Base-by-base conservation (phyloP, 1,140 invertebrate species). In the Solenopsis fugax region DNA sequence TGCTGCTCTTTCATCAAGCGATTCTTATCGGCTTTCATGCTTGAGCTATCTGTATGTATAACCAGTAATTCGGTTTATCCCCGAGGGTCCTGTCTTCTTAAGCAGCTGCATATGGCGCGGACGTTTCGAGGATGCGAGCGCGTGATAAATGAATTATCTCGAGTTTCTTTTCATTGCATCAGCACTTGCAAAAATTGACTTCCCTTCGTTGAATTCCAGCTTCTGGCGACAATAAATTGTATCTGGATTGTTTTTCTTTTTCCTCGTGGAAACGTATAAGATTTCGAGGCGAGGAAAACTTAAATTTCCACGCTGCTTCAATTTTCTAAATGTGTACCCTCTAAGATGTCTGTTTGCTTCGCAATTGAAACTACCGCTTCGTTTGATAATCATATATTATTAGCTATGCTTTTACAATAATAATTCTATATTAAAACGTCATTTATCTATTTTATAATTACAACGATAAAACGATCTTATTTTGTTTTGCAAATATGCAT, bases 21-120 rank as follows among this genome's bases (percentile, higher is more conserved):
- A 84, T 84, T 73, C 45, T 60, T 84, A 84, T 75, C 69, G 29
- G 16, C 16, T 16, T 73, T 73, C 16, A 34, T 18, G 6, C 37
- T 82, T 24, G 45, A 45, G 13, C 24, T 29, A 16, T 34, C 10
- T 6, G 6, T 50, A 29, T 24, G 34, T 41, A 37, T 29, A 58
- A 45, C 34, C 13, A 18, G 12, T 10, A 82, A 58, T 73, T 82
- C 45, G 24, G 18, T 45, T 37, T 58, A 29, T 34, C 41, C 18
- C 64, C 9, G 12, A 72, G 52, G 41, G 9, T 45, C 24, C 18
- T 12, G 6, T 48, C 16, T n/a, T 73, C 52, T 73, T 73, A 82
- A 45, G 41, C 52, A 60, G 5, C 34, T 34, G n/a, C 10, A 45
- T 10, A 72, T n/a, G 16, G 24, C 7, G 24, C 18, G 67, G 4